These are phyloP conservation scores for Apogon talboti DNA, from an alignment of 2,797 vertebrate species.

Conservation along the genomic window DNA sequence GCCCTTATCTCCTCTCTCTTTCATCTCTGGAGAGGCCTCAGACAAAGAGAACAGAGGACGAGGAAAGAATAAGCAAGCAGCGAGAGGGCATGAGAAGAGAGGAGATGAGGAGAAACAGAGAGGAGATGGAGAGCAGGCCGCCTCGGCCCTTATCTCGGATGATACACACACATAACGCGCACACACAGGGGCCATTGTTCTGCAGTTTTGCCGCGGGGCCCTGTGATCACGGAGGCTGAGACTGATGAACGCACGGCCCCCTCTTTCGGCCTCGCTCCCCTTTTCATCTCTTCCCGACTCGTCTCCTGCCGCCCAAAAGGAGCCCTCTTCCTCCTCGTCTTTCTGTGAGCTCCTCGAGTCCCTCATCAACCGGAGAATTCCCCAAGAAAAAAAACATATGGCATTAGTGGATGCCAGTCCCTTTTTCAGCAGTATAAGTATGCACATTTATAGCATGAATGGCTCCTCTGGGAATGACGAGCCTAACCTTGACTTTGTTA, in stretches of 20 bases:
- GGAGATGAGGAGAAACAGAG: constrained; percentile 50
- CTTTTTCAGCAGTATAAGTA: constrained; percentile 1
- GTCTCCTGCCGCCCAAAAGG: constrained; percentile 46
- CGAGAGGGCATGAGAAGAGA: constrained; percentile 64
- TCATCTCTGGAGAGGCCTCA: constrained; percentile 73
- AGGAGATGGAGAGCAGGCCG: constrained; percentile 51
- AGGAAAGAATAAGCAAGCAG: constrained; percentile 56
- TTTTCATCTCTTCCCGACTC: constrained; percentile 64
- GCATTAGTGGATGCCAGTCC: constrained; percentile 1
- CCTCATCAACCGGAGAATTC: constrained; percentile 35
- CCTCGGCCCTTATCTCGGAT: constrained; percentile 75
- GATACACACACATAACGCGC: constrained; percentile 42
- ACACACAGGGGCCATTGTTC: constrained; percentile 75
- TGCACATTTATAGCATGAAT: constrained; percentile 1
- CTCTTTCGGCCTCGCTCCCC: constrained; percentile 50
- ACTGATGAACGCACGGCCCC: constrained; percentile 74
- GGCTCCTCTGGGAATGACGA: constrained; percentile 37
- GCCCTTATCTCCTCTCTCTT: constrained; percentile 74
- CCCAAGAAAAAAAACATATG: background rate
- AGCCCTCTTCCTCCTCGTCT: constrained; percentile 52
- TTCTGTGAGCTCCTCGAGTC: constrained; percentile 27
- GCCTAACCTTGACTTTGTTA: constrained; percentile 24
- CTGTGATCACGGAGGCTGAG: constrained; percentile 80
- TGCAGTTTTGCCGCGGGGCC: constrained; percentile 56
- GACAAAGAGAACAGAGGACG: constrained; percentile 63